Conservation (phyloP, 2,888 invertebrate genomes). For the Steinernema hermaphroditum region DNA sequence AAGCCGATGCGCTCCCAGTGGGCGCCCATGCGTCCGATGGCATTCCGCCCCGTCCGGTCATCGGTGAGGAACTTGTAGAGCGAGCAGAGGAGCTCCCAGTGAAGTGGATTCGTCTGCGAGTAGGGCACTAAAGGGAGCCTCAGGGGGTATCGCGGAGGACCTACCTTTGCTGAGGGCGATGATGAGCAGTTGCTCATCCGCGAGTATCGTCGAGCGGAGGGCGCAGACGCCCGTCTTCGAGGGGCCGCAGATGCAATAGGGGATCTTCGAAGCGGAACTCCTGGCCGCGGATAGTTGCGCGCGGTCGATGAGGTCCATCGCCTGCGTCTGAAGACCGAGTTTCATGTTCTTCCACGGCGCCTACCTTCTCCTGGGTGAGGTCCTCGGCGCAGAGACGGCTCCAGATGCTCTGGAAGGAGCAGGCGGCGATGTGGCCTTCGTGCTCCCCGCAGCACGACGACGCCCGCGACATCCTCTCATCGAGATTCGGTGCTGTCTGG, state of each 20-base stretch:
- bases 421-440: conserved; percentile 35
- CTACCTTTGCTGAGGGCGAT: conserved; percentile 40
- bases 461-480: conserved; percentile 31
- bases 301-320: conserved; percentile 33
- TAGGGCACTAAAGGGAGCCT: conserved; percentile 39
- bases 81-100: conserved; percentile 44
- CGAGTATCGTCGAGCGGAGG: conserved; percentile 31
- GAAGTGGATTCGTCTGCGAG: conserved; percentile 39
- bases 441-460: conserved; percentile 35
- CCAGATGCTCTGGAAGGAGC: conserved; percentile 39
- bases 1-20: conserved; percentile 73
- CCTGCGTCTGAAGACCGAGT: conserved; percentile 31
- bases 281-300: conserved; percentile 29
- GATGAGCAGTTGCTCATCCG: conserved; percentile 39
- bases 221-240: conserved; percentile 27
- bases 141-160: background rate
- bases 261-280: conserved; percentile 26
- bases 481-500: too few species aligned
- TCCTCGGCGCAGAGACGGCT: conserved; percentile 29
- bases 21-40: conserved; percentile 62
- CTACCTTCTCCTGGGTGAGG: conserved; percentile 37
- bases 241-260: conserved; percentile 36
- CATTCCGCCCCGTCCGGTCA: conserved; percentile 31
- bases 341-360: background rate
- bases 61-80: conserved; percentile 39